Evolutionary conservation across 2,113 vertebrate genomes (phyloP).

Genomic region (Zapornia atra): DNA sequence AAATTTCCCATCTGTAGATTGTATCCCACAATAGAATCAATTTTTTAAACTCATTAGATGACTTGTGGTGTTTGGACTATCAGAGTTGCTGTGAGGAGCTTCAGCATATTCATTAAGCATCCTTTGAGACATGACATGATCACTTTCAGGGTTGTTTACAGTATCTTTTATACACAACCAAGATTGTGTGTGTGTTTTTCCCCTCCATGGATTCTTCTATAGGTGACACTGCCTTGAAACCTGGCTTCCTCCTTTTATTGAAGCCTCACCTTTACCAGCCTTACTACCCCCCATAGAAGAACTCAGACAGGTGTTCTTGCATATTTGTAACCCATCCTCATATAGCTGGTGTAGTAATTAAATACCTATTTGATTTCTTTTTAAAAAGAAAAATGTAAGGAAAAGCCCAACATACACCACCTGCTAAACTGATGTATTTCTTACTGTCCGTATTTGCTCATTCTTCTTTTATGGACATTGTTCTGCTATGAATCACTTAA

Average conservation of each 20-base stretch:
- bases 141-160: neutral
- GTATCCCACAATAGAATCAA: neutral
- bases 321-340: accelerated
- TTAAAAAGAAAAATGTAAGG: neutral
- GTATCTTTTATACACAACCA: neutral
- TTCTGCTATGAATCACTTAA: neutral
- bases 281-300: neutral
- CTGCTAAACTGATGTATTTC: neutral
- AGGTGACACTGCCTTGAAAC: neutral
- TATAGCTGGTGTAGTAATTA: neutral
- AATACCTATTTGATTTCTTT: neutral
- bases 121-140: neutral
- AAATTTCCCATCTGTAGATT: neutral
- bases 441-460: neutral
- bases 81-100: neutral
- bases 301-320: neutral
- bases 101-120: neutral
- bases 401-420: no score
- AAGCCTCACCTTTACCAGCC: neutral
- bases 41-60: neutral
- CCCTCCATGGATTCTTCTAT: neutral
- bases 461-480: neutral
- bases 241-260: neutral
- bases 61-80: neutral
- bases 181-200: neutral